Percentiles rank a stretch among this genome's conserved stretches.
Conservation (phyloP, 2,888 invertebrate genomes). For the Hypsopygia costalis region DNA sequence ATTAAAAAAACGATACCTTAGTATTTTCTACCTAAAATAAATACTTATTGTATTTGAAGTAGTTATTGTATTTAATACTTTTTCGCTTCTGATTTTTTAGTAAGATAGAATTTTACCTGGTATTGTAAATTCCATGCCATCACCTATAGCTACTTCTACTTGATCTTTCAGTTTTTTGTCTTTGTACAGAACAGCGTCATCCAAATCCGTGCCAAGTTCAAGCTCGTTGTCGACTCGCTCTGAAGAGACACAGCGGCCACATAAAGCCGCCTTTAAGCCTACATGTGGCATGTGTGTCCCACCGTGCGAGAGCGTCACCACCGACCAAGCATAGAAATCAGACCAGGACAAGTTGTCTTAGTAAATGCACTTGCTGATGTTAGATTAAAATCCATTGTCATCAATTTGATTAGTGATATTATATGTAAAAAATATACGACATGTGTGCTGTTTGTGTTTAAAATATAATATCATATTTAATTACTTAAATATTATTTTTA, state of each 20-base stretch:
- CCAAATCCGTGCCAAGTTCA: constrained; percentile 84
- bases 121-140: constrained; percentile 96
- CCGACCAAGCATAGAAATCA: constrained; percentile 79
- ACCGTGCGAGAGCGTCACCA: constrained; percentile 50
- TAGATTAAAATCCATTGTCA: constrained; percentile 7
- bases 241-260: constrained; percentile 85
- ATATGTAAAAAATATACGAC: too few relatives aligned
- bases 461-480: too few relatives aligned
- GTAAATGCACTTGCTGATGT: constrained; percentile 3
- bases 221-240: constrained; percentile 83
- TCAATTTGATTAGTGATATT: constrained; percentile 2
- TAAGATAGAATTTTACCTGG: constrained; percentile 85
- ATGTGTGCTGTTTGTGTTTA: too few relatives aligned
- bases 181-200: constrained; percentile 91
- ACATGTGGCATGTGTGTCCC: constrained; percentile 49
- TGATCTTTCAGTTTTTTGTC: constrained; percentile 94
- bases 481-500: too few relatives aligned
- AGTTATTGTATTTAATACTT: too few relatives aligned
- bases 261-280: constrained; percentile 80
- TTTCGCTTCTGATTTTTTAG: too few relatives aligned
- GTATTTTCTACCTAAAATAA: too few relatives aligned
- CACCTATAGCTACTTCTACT: constrained; percentile 94
- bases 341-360: constrained; percentile 47
- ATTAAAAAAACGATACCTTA: too few relatives aligned
- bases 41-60: too few relatives aligned